These are phyloP conservation scores for Camelus dromedarius DNA, from an alignment of 2,113 vertebrate species.

Conservation along the genomic window DNA sequence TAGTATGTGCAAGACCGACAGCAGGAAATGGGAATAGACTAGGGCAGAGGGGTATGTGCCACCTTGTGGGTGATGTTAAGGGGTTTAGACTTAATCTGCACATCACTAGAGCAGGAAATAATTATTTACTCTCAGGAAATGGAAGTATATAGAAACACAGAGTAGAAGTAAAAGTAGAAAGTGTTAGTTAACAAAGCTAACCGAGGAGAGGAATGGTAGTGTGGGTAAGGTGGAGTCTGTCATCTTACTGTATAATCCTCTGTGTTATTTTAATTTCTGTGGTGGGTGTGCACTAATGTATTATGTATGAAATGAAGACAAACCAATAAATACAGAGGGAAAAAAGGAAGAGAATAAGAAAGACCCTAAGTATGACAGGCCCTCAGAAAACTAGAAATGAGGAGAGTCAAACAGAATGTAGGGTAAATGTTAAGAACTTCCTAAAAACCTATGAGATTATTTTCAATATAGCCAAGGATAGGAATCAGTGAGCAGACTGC, in stretches of 20 bases:
- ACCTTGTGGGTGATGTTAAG: not conserved
- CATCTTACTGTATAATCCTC: not conserved
- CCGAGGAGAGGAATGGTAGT: not conserved
- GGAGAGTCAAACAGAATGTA: not conserved
- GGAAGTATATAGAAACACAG: not conserved
- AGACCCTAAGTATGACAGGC: not conserved
- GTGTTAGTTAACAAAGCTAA: not conserved
- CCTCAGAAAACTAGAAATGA: not conserved
- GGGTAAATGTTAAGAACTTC: not conserved
- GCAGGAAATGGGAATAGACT: not conserved
- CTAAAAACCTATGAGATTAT: not conserved
- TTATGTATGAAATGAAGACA: not conserved
- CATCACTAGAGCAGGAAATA: not conserved
- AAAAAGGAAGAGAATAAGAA: not conserved
- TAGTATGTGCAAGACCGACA: not conserved
- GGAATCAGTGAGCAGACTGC: not conserved
- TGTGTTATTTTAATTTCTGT: not conserved
- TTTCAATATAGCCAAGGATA: not conserved
- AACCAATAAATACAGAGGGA: not conserved
- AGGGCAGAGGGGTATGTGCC: not conserved
- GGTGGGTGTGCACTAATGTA: not conserved
- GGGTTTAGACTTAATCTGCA: not conserved
- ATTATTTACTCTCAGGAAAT: not conserved
- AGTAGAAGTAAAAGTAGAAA: not conserved
- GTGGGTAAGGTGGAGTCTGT: not conserved